Percentiles rank a stretch among this genome's conserved stretches.
Conservation (phyloP, 2,113 vertebrate genomes). For the Chlorodrepanis virens region DNA sequence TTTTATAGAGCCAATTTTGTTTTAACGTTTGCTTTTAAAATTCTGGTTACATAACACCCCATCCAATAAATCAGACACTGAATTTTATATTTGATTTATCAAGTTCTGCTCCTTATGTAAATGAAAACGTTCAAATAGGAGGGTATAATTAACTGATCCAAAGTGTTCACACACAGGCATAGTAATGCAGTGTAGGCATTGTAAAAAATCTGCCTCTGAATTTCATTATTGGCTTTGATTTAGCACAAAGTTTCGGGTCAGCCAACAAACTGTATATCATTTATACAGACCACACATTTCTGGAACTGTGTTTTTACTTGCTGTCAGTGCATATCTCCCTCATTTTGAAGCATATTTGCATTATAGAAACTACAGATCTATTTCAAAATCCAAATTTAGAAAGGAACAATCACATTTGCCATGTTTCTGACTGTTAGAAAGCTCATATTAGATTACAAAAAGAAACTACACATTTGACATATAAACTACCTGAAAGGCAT, state of each 20-base stretch:
- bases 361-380: neutral
- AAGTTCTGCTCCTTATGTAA: conserved; percentile 11
- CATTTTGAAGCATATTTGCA: neutral
- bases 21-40: conserved; percentile 29
- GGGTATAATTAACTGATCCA: neutral
- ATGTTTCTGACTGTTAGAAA: neutral
- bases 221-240: conserved; percentile 10
- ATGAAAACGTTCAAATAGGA: neutral
- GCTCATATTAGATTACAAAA: neutral
- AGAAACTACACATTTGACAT: neutral
- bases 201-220: conserved; percentile 8
- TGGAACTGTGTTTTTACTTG: neutral
- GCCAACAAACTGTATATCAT: neutral
- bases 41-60: conserved; percentile 6
- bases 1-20: neutral
- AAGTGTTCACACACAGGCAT: neutral
- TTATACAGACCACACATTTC: neutral
- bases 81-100: conserved; percentile 9
- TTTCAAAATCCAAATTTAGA: neutral
- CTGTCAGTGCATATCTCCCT: neutral
- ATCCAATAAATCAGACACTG: neutral
- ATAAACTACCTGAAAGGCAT: neutral
- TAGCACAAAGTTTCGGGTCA: conserved; percentile 4
- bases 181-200: neutral
- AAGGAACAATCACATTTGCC: neutral